These are phyloP conservation scores for Hystrix cristata DNA, from an alignment of 2,113 vertebrate species.

Conservation along the genomic window DNA sequence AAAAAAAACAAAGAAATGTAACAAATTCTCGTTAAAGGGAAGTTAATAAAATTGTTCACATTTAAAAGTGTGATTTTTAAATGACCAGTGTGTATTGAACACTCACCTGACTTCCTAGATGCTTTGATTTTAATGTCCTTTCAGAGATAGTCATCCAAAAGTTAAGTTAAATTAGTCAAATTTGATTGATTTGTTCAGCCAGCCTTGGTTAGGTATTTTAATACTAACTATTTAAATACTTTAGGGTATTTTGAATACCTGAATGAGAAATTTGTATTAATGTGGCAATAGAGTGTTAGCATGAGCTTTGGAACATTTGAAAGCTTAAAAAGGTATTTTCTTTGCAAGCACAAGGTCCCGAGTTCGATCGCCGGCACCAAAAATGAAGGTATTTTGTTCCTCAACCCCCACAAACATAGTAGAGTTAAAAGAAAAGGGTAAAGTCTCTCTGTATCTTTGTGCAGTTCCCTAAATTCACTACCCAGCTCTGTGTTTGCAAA, in stretches of 20 bases:
- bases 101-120: neutral
- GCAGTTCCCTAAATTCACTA: slow-evolving; percentile 29
- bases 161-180: neutral
- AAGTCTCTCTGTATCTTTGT: neutral
- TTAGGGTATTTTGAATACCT: neutral
- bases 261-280: slow-evolving; percentile 16
- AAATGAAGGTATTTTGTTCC: neutral
- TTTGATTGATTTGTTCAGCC: neutral
- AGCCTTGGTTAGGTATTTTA: neutral
- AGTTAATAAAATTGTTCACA: slow-evolving; percentile 45
- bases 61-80: slow-evolving; percentile 29
- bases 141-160: slow-evolving; percentile 45
- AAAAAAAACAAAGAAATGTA: neutral
- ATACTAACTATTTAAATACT: too few species aligned
- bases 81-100: neutral
- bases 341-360: too few species aligned
- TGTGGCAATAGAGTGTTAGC: neutral
- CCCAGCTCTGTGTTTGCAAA: neutral
- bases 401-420: neutral
- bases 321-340: neutral
- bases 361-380: too few species aligned
- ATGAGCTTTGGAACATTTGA: slow-evolving; percentile 1
- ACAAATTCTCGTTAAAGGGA: slow-evolving; percentile 56
- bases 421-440: neutral
- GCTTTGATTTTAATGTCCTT: slow-evolving; percentile 58